These are phyloP conservation scores for Zapus hudsonius DNA, from an alignment of 2,113 vertebrate species.

Conservation along the genomic window DNA sequence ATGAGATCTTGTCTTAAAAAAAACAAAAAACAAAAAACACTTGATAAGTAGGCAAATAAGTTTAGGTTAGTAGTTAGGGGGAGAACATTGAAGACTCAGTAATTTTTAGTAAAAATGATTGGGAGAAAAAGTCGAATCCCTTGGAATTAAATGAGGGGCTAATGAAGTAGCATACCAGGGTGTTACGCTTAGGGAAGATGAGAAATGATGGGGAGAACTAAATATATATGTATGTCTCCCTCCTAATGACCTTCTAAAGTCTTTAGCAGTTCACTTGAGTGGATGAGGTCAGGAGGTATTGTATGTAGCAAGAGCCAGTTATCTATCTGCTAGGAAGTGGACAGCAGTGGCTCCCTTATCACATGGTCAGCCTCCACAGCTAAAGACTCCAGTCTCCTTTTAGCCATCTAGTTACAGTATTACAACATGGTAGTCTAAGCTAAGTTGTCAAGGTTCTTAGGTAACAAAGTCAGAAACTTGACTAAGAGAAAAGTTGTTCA, in stretches of 20 bases:
- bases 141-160: background rate
- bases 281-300: background rate
- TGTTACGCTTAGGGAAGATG: background rate
- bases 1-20: background rate
- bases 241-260: too few relatives aligned
- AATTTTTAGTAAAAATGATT: constrained; percentile 29
- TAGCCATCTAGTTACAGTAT: background rate
- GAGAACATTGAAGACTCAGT: background rate
- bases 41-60: background rate
- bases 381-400: background rate
- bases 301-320: background rate
- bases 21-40: background rate
- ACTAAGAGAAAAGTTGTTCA: background rate
- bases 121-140: background rate
- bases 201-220: background rate
- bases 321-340: background rate
- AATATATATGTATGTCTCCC: background rate
- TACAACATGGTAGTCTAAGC: background rate
- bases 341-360: background rate
- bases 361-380: background rate
- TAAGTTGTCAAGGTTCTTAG: background rate
- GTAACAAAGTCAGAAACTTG: background rate
- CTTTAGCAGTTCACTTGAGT: too few relatives aligned
- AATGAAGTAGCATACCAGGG: background rate
- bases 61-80: constrained; percentile 20